Percentiles rank a stretch among this genome's conserved stretches.
phyloP scores from a whole-genome alignment of 2,113 vertebrate genomes.

The Urocynchramus pylzowi region DNA sequence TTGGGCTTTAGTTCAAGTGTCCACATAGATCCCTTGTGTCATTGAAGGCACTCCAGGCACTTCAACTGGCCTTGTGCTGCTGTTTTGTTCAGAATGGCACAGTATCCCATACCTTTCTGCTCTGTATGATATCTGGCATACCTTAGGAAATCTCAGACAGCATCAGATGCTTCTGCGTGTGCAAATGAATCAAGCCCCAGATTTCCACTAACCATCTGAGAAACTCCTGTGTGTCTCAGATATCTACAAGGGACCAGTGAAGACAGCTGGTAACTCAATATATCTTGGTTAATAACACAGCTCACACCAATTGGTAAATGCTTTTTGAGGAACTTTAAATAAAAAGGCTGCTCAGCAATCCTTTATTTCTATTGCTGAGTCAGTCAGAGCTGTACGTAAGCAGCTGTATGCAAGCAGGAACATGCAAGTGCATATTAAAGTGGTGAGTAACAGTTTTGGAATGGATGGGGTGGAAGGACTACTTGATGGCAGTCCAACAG shows the following conservation, averaged over 20 bases:
- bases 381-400: neutral
- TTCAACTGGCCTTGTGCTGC: neutral
- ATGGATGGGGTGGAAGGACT: neutral
- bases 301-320: neutral
- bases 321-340: neutral
- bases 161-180: neutral
- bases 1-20: neutral
- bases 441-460: neutral
- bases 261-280: neutral
- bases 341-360: neutral
- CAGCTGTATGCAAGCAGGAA: neutral
- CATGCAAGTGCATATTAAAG: neutral
- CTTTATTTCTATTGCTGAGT: neutral
- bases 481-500: neutral
- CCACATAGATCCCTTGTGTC: neutral
- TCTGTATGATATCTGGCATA: neutral
- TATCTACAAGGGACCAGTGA: neutral
- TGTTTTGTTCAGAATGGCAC: neutral
- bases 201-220: neutral
- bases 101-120: neutral
- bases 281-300: neutral
- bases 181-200: neutral
- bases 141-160: neutral
- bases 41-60: neutral
- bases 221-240: neutral